Evolutionary conservation across 2,797 vertebrate genomes (phyloP).

Genomic region (Darevskia nairensis): DNA sequence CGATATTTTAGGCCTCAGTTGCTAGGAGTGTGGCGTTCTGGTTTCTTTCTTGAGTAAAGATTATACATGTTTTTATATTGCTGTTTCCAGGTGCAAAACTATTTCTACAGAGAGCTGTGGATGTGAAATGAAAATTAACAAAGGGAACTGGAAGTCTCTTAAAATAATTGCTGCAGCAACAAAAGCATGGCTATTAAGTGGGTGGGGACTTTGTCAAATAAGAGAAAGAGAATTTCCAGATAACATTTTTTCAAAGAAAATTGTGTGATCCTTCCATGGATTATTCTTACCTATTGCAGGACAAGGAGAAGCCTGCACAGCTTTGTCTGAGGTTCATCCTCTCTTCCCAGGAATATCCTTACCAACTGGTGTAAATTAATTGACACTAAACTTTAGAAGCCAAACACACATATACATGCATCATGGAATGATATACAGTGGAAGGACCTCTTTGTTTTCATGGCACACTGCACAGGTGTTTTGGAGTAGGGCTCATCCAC

Average conservation of each 20-base stretch:
- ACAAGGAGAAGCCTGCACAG: background rate
- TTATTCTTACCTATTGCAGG: background rate
- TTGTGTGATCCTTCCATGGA: background rate
- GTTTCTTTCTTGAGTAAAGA: conserved; percentile 27
- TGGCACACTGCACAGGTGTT: background rate
- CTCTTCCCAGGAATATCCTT: background rate
- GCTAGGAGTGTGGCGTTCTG: background rate
- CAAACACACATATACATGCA: no score
- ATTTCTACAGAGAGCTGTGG: background rate
- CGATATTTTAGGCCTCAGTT: background rate
- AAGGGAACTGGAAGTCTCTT: background rate
- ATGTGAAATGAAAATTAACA: background rate
- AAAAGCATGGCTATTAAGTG: background rate
- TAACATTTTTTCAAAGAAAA: background rate
- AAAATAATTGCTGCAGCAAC: background rate
- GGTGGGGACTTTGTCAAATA: background rate
- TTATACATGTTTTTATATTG: background rate
- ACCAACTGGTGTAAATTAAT: background rate
- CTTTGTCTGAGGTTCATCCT: background rate
- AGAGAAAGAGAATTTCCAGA: background rate
- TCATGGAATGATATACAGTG: no score
- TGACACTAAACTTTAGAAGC: no score
- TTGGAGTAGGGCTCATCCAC: background rate
- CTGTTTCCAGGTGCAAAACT: background rate
- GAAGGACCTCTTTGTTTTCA: background rate